Percentiles rank a stretch among this genome's conserved stretches.
Conservation (phyloP, 2,888 invertebrate genomes). For the Zeuzera pyrina region DNA sequence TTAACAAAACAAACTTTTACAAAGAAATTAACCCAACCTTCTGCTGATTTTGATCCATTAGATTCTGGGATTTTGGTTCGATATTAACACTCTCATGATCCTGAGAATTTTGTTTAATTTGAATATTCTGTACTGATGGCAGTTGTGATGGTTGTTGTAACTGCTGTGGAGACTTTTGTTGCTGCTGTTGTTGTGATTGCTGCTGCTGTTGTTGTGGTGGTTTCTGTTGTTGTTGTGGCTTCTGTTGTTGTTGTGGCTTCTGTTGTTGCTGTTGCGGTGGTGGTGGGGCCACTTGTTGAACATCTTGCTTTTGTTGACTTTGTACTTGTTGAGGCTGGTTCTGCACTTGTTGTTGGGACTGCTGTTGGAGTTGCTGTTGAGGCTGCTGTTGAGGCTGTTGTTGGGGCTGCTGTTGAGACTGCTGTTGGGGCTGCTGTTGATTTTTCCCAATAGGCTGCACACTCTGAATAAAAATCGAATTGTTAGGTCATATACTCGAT, state of each 20-base stretch:
- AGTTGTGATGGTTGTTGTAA: constrained; percentile 7
- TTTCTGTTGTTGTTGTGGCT: constrained; percentile 19
- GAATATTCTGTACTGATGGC: constrained; percentile 20
- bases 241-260: constrained; percentile 15
- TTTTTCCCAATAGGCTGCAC: too few species aligned
- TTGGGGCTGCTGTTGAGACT: constrained; percentile 9
- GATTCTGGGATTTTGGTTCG: constrained; percentile 32
- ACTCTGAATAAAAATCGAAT: not conserved
- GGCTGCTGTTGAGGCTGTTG: constrained; percentile 14
- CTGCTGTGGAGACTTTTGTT: constrained; percentile 9
- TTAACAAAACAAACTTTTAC: too few species aligned
- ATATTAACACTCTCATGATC: constrained; percentile 36
- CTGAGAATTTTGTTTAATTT: constrained; percentile 18
- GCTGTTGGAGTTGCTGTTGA: constrained; percentile 15
- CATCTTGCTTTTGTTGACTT: constrained; percentile 11
- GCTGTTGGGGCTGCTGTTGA: constrained; percentile 14
- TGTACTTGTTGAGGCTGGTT: constrained; percentile 9
- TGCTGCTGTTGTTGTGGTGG: constrained; percentile 19
- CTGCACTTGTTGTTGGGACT: constrained; percentile 12
- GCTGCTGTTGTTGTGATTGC: constrained; percentile 20
- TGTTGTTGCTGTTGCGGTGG: constrained; percentile 19
- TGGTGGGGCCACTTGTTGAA: constrained; percentile 17
- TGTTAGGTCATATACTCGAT: too few species aligned
- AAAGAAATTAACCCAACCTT: constrained; percentile 18
- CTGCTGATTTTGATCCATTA: constrained; percentile 32